Evolutionary conservation across 2,797 vertebrate genomes (phyloP).

Genomic region (Naso thynnoides): DNA sequence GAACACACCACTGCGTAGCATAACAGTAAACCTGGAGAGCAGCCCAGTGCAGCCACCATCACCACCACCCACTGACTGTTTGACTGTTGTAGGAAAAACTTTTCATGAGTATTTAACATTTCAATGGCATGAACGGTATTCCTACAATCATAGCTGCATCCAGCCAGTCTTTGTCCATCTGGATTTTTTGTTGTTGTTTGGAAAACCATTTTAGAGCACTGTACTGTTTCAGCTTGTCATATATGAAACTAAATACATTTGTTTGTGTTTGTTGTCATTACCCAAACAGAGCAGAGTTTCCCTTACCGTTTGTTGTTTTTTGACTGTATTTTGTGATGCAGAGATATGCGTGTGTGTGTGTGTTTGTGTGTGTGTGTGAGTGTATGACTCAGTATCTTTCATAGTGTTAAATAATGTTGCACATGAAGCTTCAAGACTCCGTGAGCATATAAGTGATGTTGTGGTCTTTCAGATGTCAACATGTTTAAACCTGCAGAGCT

Average conservation of each 20-base stretch:
- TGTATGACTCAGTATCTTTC: not conserved
- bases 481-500: slow-evolving; percentile 35
- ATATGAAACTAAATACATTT: not conserved
- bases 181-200: no score
- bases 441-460: not conserved
- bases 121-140: not conserved
- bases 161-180: no score
- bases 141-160: not conserved
- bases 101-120: not conserved
- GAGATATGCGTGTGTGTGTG: not conserved
- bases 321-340: slow-evolving; percentile 7
- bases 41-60: no score
- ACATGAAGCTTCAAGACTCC: not conserved
- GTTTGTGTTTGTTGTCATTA: no score
- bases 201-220: no score
- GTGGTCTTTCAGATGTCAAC: not conserved
- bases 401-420: not conserved
- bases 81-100: no score
- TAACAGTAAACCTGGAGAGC: no score
- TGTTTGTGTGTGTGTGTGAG: not conserved
- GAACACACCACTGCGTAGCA: no score
- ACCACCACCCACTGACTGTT: no score
- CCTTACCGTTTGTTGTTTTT: not conserved
- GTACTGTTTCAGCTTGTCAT: not conserved
- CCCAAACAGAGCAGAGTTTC: not conserved